Evolutionary conservation across 2,888 invertebrate species (phyloP).

Genomic region (Mimumesa dahlbomi): DNA sequence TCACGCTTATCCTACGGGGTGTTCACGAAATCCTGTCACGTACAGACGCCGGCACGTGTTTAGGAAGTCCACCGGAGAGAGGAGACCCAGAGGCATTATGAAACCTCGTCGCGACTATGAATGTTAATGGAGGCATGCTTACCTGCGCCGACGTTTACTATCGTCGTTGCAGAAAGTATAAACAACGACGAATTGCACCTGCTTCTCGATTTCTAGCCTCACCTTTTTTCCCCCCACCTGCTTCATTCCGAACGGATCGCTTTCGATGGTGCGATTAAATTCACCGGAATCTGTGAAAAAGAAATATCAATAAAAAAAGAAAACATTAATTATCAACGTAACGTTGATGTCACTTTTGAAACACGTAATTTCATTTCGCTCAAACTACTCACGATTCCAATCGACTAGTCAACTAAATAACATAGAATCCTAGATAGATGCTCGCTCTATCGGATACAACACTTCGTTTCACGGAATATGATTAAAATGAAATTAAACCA

Average conservation of each 20-base stretch:
- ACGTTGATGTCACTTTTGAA: no score
- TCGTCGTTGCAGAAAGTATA: conserved; percentile 46
- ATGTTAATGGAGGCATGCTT: conserved; percentile 58
- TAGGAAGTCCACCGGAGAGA: conserved; percentile 51
- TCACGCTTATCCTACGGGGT: neutral
- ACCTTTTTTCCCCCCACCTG: neutral
- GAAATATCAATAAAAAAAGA: no score
- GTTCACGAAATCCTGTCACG: conserved; percentile 44
- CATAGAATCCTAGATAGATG: no score
- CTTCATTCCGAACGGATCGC: neutral
- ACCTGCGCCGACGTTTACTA: conserved; percentile 32
- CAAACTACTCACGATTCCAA: no score
- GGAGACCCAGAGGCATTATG: conserved; percentile 53
- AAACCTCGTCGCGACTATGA: conserved; percentile 60
- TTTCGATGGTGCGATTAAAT: no score
- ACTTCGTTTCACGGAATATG: no score
- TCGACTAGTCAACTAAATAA: no score
- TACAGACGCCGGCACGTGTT: conserved; percentile 53
- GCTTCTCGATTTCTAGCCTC: conserved; percentile 10
- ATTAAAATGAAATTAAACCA: no score
- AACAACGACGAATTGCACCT: conserved; percentile 33
- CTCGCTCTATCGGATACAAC: no score
- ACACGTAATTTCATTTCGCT: no score
- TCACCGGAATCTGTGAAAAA: no score
- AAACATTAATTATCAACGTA: no score